Evolutionary conservation across 2,888 invertebrate genomes (phyloP).

Genomic region (Agrochola lychnidis): DNA sequence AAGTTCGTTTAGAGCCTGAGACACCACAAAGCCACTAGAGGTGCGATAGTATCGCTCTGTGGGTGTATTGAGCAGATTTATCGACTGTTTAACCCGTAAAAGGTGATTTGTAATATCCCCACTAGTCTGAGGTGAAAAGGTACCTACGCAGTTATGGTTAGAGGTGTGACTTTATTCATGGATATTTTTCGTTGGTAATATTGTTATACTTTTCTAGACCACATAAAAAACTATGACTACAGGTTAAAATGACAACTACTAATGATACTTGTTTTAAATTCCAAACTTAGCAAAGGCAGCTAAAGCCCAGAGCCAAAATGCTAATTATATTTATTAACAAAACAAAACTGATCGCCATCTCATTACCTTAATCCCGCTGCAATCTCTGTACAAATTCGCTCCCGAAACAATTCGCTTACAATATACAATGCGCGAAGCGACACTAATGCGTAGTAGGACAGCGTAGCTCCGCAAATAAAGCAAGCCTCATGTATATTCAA

Average conservation of each 20-base stretch:
- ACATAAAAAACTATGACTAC: neutral
- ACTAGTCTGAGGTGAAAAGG: conserved; percentile 71
- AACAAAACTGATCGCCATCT: neutral
- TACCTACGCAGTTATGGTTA: conserved; percentile 37
- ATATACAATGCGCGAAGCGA: conserved; percentile 74
- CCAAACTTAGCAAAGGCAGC: neutral
- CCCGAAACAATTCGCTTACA: conserved; percentile 63
- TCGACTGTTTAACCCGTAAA: conserved; percentile 83
- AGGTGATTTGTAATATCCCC: conserved; percentile 84
- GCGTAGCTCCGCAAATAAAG: conserved; percentile 75
- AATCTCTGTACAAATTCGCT: conserved; percentile 46
- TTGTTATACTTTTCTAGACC: neutral
- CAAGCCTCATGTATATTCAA: conserved; percentile 86
- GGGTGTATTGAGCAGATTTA: conserved; percentile 86
- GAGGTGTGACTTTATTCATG: conserved; percentile 42
- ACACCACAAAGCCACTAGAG: conserved; percentile 79
- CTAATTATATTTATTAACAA: neutral
- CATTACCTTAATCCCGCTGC: conserved; percentile 34
- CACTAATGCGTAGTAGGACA: conserved; percentile 76
- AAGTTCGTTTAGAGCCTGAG: conserved; percentile 81
- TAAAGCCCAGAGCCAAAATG: neutral
- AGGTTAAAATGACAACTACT: neutral
- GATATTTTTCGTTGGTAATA: neutral
- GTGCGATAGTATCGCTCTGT: conserved; percentile 83
- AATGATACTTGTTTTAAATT: neutral